A percentile compares a stretch with the other conserved stretches of the same genome.
phyloP scores from a whole-genome alignment of 2,113 vertebrate species.

The Amphiprion percula region DNA sequence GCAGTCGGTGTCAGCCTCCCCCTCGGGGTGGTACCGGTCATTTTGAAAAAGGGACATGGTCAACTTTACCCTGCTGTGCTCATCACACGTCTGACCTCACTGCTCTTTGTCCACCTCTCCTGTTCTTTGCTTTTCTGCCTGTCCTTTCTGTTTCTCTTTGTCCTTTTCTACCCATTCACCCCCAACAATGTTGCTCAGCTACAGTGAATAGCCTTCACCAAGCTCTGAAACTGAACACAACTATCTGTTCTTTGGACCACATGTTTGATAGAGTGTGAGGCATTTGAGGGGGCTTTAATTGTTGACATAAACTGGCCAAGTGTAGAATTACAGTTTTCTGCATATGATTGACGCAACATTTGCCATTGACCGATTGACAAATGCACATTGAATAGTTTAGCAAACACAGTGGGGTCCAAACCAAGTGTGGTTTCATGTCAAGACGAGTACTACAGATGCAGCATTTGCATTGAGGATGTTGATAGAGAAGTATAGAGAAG shows the following conservation, averaged over 20 bases:
- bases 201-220: conserved; percentile 16
- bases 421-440: too few relatives aligned
- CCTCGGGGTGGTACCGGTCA: conserved; percentile 22
- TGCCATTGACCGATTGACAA: too few relatives aligned
- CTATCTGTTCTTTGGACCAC: conserved; percentile 39
- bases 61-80: conserved; percentile 42
- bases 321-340: background rate
- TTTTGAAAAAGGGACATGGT: conserved; percentile 42
- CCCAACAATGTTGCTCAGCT: conserved; percentile 21
- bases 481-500: too few relatives aligned
- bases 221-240: conserved; percentile 32
- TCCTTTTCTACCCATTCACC: conserved; percentile 30
- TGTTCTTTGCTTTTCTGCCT: conserved; percentile 13
- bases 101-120: conserved; percentile 45
- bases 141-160: conserved; percentile 32
- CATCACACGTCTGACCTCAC: conserved; percentile 36
- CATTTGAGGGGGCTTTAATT: conserved; percentile 29
- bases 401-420: too few relatives aligned
- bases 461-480: too few relatives aligned
- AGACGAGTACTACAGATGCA: too few relatives aligned
- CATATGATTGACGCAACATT: background rate
- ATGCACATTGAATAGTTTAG: too few relatives aligned
- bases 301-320: conserved; percentile 6
- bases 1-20: conserved; percentile 16
- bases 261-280: conserved; percentile 19